A percentile compares a stretch with the other conserved stretches of the same genome.
Evolutionary conservation across 1,140 invertebrate species (phyloP).

Genomic region (Mamestra configurata): DNA sequence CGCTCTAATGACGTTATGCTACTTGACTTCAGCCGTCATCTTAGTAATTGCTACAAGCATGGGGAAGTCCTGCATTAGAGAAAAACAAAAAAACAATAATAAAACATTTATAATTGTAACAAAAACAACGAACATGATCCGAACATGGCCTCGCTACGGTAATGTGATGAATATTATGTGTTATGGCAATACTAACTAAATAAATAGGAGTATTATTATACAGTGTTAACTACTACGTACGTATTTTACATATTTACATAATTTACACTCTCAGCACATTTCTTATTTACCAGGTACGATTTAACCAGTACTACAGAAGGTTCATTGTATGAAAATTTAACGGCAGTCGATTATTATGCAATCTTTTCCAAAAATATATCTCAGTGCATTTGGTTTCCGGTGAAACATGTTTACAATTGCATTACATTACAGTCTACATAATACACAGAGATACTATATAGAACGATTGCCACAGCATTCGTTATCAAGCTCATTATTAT

Average conservation of each 20-base stretch:
- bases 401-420: neutral
- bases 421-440: neutral
- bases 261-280: neutral
- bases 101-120: conserved; percentile 41
- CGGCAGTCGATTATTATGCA: neutral
- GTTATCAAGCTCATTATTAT: neutral
- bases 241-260: conserved; percentile 43
- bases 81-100: conserved; percentile 32
- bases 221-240: conserved; percentile 14
- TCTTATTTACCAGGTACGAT: conserved; percentile 38
- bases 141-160: conserved; percentile 39
- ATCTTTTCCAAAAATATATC: neutral
- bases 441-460: neutral
- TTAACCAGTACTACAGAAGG: neutral
- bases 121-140: conserved; percentile 42
- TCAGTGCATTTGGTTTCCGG: neutral
- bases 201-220: conserved; percentile 34
- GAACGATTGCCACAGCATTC: neutral
- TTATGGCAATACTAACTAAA: conserved; percentile 49
- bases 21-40: neutral
- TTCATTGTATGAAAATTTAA: conserved; percentile 14
- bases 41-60: neutral
- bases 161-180: conserved; percentile 22
- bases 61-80: neutral
- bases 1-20: neutral